Percentiles rank a stretch among this genome's conserved stretches.
These are phyloP conservation scores for Galagoides demidoff DNA, from an alignment of 2,797 vertebrate species.

Conservation along the genomic window DNA sequence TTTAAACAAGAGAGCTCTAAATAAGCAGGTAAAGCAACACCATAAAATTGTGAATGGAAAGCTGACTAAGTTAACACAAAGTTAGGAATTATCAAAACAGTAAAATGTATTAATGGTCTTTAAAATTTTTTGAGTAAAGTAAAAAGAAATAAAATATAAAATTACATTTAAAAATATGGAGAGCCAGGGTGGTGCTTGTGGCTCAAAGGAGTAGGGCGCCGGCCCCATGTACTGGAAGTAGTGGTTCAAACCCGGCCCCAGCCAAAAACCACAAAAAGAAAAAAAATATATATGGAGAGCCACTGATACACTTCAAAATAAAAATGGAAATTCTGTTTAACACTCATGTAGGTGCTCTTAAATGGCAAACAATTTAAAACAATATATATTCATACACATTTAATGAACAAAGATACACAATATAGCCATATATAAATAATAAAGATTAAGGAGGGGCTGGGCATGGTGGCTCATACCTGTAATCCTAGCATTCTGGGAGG, in stretches of 20 bases:
- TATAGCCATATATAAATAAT: background rate
- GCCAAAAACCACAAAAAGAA: no score
- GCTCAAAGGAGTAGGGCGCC: no score
- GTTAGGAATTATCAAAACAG: conserved; percentile 37
- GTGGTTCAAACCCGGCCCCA: no score
- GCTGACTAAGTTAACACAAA: conserved; percentile 35
- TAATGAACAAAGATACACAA: background rate
- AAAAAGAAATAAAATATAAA: conserved; percentile 54
- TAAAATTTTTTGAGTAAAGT: background rate
- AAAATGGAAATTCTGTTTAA: conserved; percentile 50
- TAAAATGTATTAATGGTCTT: conserved; percentile 7
- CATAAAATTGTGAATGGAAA: conserved; percentile 46
- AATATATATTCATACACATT: conserved; percentile 18
- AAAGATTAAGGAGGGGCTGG: background rate
- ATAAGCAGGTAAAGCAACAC: conserved; percentile 64
- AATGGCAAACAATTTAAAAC: conserved; percentile 42
- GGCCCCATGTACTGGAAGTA: no score
- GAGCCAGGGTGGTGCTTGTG: background rate
- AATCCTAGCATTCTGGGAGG: no score
- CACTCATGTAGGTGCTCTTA: background rate
- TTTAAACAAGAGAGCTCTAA: conserved; percentile 64
- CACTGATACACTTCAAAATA: conserved; percentile 37
- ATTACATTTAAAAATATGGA: conserved; percentile 24
- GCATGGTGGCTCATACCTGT: no score
- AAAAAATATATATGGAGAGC: background rate